Evolutionary conservation across 2,797 vertebrate genomes (phyloP), one percentile per base, ranked within the genome.

Genomic region (Valencia hispanica): DNA sequence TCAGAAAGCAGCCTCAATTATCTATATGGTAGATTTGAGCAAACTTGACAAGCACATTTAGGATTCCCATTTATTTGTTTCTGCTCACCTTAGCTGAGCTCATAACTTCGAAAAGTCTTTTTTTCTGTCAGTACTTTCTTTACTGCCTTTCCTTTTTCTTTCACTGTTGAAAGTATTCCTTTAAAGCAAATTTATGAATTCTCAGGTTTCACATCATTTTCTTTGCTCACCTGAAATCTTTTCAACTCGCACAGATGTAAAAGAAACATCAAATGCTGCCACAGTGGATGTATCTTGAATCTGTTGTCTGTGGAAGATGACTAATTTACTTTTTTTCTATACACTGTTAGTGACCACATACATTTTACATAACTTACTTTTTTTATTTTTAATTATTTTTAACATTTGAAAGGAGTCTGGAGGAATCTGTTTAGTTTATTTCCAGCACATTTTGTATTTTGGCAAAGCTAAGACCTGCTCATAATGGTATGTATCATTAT

Each of bases 151-250:
- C 36, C 25, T 41, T 57, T 18, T 72, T 18, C 25, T 55, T 41
- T 27, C 36, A 55, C 25, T 17, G 4, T 36, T 72, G 51, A 41
- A 36, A 43, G 27, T 45, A 30, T 22, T 22, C 53, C 71, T 59
- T 59, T 22, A 59, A 59, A 73, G 11, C n/a, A 43, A 57, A 73
- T 57, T 72, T 22, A 39, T 73, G 71, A 73, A 59, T n/a, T 30
- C 53, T 39, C 53, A 59, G 39, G 53, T 72, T 59, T 70, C 48
- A 71, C 69, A 51, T 70, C 30, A 70, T 36, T 51, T 70, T 70
- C 39, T 17, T 36, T 50, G 53, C 53, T 72, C 39, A 57, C 59
- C 17, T 43, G 53, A 9, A 30, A 45, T 53, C n/a, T 59, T 59
- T 45, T 45, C 53, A 59, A 22, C 34, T 73, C 39, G 25, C 51